Evolutionary conservation across 2,888 invertebrate species (phyloP), one percentile per base, ranked within the genome.

Genomic region (Blera fallax): DNA sequence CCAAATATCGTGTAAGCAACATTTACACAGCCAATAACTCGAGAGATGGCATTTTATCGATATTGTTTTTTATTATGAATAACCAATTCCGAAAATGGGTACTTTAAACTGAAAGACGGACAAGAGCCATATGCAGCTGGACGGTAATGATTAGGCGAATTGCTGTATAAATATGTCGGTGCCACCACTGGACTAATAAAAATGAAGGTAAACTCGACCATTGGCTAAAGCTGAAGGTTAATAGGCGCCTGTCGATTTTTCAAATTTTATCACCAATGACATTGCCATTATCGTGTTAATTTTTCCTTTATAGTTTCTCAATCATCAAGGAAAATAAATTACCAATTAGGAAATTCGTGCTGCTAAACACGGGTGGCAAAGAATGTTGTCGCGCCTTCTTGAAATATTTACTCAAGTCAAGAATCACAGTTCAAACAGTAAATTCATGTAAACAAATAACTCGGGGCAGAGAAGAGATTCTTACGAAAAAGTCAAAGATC

Each of bases 1-100:
- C 70, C 80, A 74, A 69, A 74, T 84, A 69, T 74, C 56, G 21
- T 84, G 84, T 84, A 50, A 65, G 58, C 64, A 69, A 64, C 79
- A 62, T 83, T 72, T 14, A 40, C 40, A 67, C 37, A 48, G 45
- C 40, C 62, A 62, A 83, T 73, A 83, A 67, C 54, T 67, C 40
- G 40, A 74, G 40, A 74, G 64, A 80, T 84, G 84, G 43, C 74
- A 84, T 79, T 74, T 56, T 64, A 43, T 67, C 69, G 62, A 84
- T 84, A 73, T 50, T 67, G 60, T 69, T 65, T 69, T 73, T 74
- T 56, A 58, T 77, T 79, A 58, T 50, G 18, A 76, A 65, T 72
- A 48, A 10, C 65, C 50, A 60, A 72, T 65, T 60, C 82, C 72
- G 65, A 78, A 82, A 82, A 82, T 78, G 82, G 82, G 11, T 45